Evolutionary conservation across 2,113 vertebrate genomes (phyloP).

Genomic region (Fregetta grallaria): DNA sequence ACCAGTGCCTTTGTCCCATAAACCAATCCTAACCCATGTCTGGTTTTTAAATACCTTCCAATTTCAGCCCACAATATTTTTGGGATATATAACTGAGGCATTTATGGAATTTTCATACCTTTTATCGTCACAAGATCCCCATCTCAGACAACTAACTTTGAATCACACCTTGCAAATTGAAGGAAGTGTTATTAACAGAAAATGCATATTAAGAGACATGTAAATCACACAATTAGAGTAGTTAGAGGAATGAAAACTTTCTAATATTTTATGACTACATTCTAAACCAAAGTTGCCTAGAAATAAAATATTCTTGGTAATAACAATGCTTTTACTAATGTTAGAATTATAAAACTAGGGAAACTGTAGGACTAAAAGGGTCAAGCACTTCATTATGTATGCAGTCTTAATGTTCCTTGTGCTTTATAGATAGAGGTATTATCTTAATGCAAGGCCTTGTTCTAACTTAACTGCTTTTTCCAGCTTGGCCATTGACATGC

Average conservation of each 20-base stretch:
- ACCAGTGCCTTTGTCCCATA: neutral
- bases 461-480: neutral
- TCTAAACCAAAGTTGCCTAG: neutral
- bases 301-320: neutral
- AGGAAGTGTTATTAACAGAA: neutral
- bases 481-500: neutral
- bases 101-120: neutral
- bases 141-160: neutral
- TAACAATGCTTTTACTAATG: neutral
- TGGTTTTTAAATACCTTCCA: neutral
- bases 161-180: neutral
- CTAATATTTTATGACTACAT: neutral
- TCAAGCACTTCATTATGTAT: neutral
- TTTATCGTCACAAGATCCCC: neutral
- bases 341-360: neutral
- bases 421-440: neutral
- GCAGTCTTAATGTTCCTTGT: neutral
- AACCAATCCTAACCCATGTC: neutral
- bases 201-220: neutral
- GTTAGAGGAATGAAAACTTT: neutral
- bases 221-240: neutral
- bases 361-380: neutral
- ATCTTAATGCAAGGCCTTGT: neutral
- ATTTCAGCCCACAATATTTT: neutral
- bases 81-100: neutral